These are phyloP conservation scores for Pomphorhynchus laevis DNA, from an alignment of 1,140 invertebrate genomes.

Conservation along the genomic window DNA sequence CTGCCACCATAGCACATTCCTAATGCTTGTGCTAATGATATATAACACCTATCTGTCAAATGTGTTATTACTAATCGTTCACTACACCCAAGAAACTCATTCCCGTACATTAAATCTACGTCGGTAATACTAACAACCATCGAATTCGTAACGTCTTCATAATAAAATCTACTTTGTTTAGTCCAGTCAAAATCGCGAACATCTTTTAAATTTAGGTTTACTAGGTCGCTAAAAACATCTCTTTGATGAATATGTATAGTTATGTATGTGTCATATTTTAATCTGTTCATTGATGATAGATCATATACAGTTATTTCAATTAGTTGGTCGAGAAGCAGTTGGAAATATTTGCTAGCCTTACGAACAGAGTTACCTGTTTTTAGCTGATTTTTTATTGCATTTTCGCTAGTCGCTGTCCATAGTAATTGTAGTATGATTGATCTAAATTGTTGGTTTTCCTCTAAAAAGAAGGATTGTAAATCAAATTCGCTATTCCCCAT, in stretches of 20 bases:
- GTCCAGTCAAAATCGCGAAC: slow-evolving; percentile 60
- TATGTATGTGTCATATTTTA: slow-evolving; percentile 71
- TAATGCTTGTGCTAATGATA: slow-evolving; percentile 64
- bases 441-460: slow-evolving; percentile 28
- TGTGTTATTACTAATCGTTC: slow-evolving; percentile 72
- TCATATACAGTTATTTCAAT: slow-evolving; percentile 56
- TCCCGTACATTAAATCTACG: slow-evolving; percentile 68
- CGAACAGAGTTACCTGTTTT: slow-evolving; percentile 66
- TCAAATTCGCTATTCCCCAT: neutral
- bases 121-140: slow-evolving; percentile 64
- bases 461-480: neutral
- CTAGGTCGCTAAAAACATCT: slow-evolving; percentile 71
- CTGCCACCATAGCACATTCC: slow-evolving; percentile 71
- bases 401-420: slow-evolving; percentile 62
- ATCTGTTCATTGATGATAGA: slow-evolving; percentile 49
- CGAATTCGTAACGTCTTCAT: slow-evolving; percentile 63
- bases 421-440: slow-evolving; percentile 71
- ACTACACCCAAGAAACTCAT: slow-evolving; percentile 77
- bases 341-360: slow-evolving; percentile 62
- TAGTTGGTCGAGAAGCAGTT: slow-evolving; percentile 55
- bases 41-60: slow-evolving; percentile 73
- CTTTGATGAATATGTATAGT: slow-evolving; percentile 84
- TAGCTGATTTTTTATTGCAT: slow-evolving; percentile 45
- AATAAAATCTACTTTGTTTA: slow-evolving; percentile 76
- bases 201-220: neutral